phyloP scores from a whole-genome alignment of 2,113 vertebrate species.

The Aix galericulata region DNA sequence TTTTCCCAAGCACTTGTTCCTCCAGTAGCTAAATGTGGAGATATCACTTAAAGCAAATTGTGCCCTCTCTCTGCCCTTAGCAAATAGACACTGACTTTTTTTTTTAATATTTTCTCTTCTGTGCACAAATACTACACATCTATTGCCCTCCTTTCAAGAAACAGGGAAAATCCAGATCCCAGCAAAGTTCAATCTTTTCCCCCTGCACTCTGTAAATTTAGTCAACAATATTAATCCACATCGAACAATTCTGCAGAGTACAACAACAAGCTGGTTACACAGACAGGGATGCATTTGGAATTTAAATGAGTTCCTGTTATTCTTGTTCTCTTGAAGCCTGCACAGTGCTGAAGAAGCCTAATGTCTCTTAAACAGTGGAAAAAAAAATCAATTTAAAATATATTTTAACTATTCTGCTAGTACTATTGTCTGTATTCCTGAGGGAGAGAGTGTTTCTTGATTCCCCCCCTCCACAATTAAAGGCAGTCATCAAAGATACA shows the following conservation, averaged over 20 bases:
- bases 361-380: constrained; percentile 18
- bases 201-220: constrained; percentile 33
- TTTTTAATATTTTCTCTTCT: not conserved
- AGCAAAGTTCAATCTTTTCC: constrained; percentile 46
- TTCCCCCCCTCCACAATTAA: not conserved
- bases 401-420: not conserved
- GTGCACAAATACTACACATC: constrained; percentile 18
- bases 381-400: constrained; percentile 35
- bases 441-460: not conserved
- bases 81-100: constrained; percentile 13
- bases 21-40: constrained; percentile 56
- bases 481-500: constrained; percentile 28
- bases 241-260: constrained; percentile 63
- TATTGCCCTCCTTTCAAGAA: constrained; percentile 23
- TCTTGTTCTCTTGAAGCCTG: constrained; percentile 53
- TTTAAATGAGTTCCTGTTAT: constrained; percentile 62
- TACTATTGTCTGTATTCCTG: not conserved
- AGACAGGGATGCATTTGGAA: constrained; percentile 45
- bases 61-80: constrained; percentile 50
- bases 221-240: constrained; percentile 71
- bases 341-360: constrained; percentile 34
- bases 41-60: constrained; percentile 29
- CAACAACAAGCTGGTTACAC: constrained; percentile 67
- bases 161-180: constrained; percentile 42
- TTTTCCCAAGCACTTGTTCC: constrained; percentile 55